Evolutionary conservation across 2,113 vertebrate species (phyloP), one percentile per base, ranked within the genome.

Genomic region (Saguinus midas): DNA sequence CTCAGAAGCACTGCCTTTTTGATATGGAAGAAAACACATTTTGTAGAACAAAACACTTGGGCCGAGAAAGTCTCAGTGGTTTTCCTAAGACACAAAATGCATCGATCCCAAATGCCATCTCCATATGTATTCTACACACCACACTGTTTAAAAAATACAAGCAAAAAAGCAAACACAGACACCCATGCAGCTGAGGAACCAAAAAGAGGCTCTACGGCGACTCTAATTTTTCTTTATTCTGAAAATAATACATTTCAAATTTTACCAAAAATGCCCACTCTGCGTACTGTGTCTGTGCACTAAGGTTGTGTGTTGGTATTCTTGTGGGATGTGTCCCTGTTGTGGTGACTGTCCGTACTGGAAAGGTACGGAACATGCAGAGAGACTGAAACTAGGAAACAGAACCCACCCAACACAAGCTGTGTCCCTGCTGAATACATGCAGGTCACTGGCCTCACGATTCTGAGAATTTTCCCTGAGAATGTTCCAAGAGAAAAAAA

Each of bases 231-330:
- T 43, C 55, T 87, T 45, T 37, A 43, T 18, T 85, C 13, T 25
- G 9, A 90, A 76, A 76, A 58, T 32, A 64, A 76, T 8, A 37
- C 13, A n/a, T 6, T 37, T 12, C 14, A 35, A 10, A 50, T 43
- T 50, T 37, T 16, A 52, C 37, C 4, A 35, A n/a, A 87, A 23
- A 61, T 32, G 52, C 20, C 76, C 8, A 35, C 43, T 23, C 13
- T 23, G 18, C 18, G 0, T 1, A 25, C 8, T 7, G 2, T 0
- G 3, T 37, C 50, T 73, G 3, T 3, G n/a, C 8, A 1, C 50
- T 18, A 2, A 0, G 0, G 2, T 17, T 12, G 7, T 18, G 32
- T 3, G 10, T 2, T 17, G 61, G 5, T 18, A 1, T 0, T 23
- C 25, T 7, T 2, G 20, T 52, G 94, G n/a, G 7, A 5, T 9